phyloP scores from a whole-genome alignment of 2,113 vertebrate genomes.

The Etheostoma spectabile region DNA sequence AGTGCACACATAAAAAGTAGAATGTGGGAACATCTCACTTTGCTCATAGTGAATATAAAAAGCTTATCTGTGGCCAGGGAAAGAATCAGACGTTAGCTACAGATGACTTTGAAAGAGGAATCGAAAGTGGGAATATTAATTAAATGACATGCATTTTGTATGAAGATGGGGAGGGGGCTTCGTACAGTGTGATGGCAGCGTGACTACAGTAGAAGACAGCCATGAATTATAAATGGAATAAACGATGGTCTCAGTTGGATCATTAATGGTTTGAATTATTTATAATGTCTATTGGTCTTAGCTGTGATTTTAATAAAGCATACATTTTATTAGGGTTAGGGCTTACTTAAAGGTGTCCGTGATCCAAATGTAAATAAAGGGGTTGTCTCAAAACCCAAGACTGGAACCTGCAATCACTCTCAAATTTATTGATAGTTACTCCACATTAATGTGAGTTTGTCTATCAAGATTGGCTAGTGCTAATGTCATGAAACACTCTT shows the following conservation, averaged over 20 bases:
- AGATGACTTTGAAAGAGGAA: slow-evolving; percentile 2
- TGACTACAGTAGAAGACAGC: slow-evolving; percentile 35
- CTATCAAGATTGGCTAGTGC: no score
- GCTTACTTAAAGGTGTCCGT: background rate
- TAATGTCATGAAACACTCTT: background rate
- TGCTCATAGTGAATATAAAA: slow-evolving; percentile 17
- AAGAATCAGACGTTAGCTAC: background rate
- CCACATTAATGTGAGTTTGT: background rate
- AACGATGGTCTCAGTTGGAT: slow-evolving; percentile 63
- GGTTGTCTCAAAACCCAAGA: background rate
- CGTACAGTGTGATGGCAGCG: slow-evolving; percentile 9
- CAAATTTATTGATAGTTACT: background rate
- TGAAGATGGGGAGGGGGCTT: slow-evolving; percentile 35
- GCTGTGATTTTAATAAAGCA: slow-evolving; percentile 20
- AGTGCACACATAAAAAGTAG: background rate
- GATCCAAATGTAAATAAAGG: background rate
- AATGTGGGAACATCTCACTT: slow-evolving; percentile 30
- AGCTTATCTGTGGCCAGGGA: slow-evolving; percentile 22
- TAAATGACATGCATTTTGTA: slow-evolving; percentile 67
- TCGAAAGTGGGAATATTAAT: slow-evolving; percentile 48
- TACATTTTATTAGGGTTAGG: background rate
- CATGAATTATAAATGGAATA: slow-evolving; percentile 71
- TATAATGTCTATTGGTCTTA: slow-evolving; percentile 9
- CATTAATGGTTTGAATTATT: slow-evolving; percentile 64
- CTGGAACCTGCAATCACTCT: background rate